Evolutionary conservation across 2,797 vertebrate genomes (phyloP).

Genomic region (Sebastes kiyomatsui): DNA sequence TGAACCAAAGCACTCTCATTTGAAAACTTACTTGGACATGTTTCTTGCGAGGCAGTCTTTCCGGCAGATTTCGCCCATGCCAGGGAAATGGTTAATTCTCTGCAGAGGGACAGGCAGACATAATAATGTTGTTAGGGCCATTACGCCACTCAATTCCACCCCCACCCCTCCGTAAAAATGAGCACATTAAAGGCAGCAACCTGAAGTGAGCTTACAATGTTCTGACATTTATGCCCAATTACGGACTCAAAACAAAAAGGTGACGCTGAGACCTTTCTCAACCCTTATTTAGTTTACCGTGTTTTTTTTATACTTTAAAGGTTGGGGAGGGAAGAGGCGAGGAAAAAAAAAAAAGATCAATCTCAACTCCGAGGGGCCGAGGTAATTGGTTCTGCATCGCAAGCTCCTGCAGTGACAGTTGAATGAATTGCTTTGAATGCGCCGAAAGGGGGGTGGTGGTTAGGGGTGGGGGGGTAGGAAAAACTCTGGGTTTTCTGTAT

Average conservation of each 20-base stretch:
- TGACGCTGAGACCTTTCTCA: conserved; percentile 83
- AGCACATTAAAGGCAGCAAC: conserved; percentile 82
- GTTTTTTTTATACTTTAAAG: conserved; percentile 78
- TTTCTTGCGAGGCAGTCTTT: conserved; percentile 99
- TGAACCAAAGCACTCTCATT: conserved; percentile 17
- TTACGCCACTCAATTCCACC: conserved; percentile 80
- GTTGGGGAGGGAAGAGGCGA: conserved; percentile 67
- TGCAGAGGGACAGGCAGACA: conserved; percentile 84
- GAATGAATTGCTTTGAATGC: conserved; percentile 88
- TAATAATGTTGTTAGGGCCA: conserved; percentile 83
- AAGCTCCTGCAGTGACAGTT: conserved; percentile 85
- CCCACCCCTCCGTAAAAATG: conserved; percentile 74
- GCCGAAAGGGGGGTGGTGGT: conserved; percentile 54
- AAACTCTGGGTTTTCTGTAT: conserved; percentile 79
- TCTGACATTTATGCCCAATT: conserved; percentile 91
- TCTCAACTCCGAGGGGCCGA: conserved; percentile 83
- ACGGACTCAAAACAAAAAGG: conserved; percentile 88
- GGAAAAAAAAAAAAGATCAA: conserved; percentile 79
- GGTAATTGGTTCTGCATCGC: conserved; percentile 89
- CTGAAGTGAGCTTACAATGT: conserved; percentile 84
- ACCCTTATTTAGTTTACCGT: conserved; percentile 85
- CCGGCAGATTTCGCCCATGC: conserved; percentile 99
- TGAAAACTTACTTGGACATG: conserved; percentile 96
- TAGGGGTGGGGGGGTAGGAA: conserved; percentile 44
- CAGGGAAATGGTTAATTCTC: conserved; percentile 99